phyloP scores from a whole-genome alignment of 2,888 invertebrate species.

The Yponomeuta plumbellus region DNA sequence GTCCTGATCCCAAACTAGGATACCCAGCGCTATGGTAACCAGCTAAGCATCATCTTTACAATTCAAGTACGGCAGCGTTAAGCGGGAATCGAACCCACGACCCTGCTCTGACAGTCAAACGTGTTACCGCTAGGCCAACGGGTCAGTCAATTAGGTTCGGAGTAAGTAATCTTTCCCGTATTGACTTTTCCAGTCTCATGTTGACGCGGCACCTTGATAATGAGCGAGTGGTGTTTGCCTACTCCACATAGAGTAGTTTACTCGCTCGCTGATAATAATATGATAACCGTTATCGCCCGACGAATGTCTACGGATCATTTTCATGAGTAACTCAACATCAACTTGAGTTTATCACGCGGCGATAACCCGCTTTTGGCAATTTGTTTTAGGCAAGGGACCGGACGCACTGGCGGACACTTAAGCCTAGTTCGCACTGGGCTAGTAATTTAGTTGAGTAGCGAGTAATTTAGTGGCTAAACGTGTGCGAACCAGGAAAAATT shows the following conservation, averaged over 20 bases:
- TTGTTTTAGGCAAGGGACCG: background rate
- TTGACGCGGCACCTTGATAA: constrained; percentile 52
- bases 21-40: too few species aligned
- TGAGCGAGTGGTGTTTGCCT: constrained; percentile 61
- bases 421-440: too few species aligned
- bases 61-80: too few species aligned
- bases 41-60: too few species aligned
- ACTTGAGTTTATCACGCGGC: constrained; percentile 40
- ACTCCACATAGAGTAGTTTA: constrained; percentile 67
- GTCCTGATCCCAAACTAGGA: too few species aligned
- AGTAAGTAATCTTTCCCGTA: background rate
- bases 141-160: background rate
- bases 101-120: too few species aligned
- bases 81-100: too few species aligned
- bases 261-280: constrained; percentile 31
- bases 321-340: constrained; percentile 40
- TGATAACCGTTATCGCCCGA: constrained; percentile 43
- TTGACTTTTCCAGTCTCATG: constrained; percentile 13
- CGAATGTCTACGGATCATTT: constrained; percentile 63
- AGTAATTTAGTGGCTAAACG: too few species aligned
- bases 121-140: too few species aligned
- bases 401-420: background rate
- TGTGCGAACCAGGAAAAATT: too few species aligned
- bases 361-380: constrained; percentile 40
- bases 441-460: too few species aligned